These are phyloP conservation scores for Lutra lutra DNA, from an alignment of 2,797 vertebrate genomes.

Conservation along the genomic window DNA sequence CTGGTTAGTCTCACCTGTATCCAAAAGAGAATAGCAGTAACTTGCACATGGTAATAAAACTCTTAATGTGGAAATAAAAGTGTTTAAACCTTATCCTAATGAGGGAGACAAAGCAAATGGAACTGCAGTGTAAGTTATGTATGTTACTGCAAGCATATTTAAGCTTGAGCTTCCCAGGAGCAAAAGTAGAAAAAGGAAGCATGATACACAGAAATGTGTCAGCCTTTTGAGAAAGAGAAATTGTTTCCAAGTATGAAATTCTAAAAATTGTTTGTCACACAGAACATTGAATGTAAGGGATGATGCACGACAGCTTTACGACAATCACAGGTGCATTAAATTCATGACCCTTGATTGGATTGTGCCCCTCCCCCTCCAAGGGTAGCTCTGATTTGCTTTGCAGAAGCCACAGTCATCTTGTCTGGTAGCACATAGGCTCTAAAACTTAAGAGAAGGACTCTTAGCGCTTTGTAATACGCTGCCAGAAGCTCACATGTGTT, in stretches of 20 bases:
- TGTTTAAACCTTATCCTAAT: background rate
- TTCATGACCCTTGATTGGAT: background rate
- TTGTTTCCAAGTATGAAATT: conserved; percentile 11
- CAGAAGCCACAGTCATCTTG: background rate
- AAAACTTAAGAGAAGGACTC: background rate
- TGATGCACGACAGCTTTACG: background rate
- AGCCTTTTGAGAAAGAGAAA: background rate
- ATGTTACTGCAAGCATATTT: background rate
- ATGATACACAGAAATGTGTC: background rate
- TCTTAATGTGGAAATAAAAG: background rate
- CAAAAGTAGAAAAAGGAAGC: background rate
- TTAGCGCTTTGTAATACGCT: background rate
- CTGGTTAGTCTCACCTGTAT: background rate
- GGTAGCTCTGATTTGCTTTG: conserved; percentile 43
- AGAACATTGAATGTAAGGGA: background rate
- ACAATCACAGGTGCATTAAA: background rate
- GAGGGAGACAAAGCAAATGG: background rate
- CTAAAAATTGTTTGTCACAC: conserved; percentile 21
- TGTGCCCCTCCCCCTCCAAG: background rate
- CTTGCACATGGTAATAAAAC: background rate
- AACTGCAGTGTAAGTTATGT: background rate
- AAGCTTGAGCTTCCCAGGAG: background rate
- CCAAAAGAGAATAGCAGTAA: background rate
- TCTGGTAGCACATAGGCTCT: background rate
- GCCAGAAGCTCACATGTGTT: background rate